These are phyloP conservation scores for Menidia menidia DNA, from an alignment of 2,797 vertebrate genomes.

Conservation along the genomic window DNA sequence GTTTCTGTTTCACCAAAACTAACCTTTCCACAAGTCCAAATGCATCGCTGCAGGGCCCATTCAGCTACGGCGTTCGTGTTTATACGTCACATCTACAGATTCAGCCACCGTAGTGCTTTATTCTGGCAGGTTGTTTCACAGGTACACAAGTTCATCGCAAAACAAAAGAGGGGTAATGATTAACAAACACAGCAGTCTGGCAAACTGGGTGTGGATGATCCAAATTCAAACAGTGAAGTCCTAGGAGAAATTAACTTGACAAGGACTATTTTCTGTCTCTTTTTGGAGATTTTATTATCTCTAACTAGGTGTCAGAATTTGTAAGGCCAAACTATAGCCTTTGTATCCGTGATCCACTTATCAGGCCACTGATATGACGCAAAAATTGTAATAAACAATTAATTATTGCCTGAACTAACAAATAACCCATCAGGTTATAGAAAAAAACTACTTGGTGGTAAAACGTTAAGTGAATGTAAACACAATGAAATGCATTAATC, in stretches of 20 bases:
- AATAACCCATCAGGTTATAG: background rate
- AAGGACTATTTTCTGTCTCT: no score
- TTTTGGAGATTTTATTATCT: no score
- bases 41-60: background rate
- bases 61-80: background rate
- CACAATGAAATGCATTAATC: background rate
- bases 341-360: background rate
- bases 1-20: slow-evolving; percentile 14
- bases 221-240: background rate
- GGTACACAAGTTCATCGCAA: slow-evolving; percentile 17
- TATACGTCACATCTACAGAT: slow-evolving; percentile 11
- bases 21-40: background rate
- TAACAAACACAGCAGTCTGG: slow-evolving; percentile 45
- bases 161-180: slow-evolving; percentile 58
- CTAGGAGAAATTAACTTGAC: no score
- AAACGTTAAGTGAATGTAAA: background rate
- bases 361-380: no score
- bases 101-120: slow-evolving; percentile 19
- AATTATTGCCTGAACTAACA: no score
- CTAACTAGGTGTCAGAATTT: no score
- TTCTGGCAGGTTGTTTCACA: slow-evolving; percentile 32
- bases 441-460: background rate
- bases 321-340: background rate
- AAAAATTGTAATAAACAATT: no score
- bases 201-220: slow-evolving; percentile 21